Percentiles rank a stretch among this genome's conserved stretches.
Evolutionary conservation across 1,140 invertebrate species (phyloP).

Genomic region (Zaprionus camerounensis): DNA sequence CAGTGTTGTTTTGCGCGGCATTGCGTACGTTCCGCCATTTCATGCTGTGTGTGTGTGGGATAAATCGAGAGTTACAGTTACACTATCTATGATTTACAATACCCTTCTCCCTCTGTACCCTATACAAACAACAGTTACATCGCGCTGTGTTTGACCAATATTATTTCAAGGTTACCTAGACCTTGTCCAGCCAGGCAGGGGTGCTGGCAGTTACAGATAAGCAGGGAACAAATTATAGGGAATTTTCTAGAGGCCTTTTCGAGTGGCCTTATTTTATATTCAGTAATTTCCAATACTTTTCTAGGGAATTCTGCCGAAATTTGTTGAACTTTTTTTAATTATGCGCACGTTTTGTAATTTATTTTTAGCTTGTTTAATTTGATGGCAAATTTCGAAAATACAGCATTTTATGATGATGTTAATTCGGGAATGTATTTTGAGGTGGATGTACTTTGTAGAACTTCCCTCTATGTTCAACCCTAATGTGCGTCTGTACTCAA

Average conservation of each 20-base stretch:
- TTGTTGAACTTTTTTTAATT: not conserved
- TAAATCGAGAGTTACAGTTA: slow-evolving; percentile 20
- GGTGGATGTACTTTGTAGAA: not conserved
- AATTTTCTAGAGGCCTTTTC: not conserved
- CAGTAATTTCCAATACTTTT: not conserved
- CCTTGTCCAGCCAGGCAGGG: slow-evolving; percentile 12
- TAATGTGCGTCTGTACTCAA: not conserved
- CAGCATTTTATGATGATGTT: not conserved
- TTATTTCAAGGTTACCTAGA: slow-evolving; percentile 44
- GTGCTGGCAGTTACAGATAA: slow-evolving; percentile 1
- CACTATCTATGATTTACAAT: slow-evolving; percentile 41
- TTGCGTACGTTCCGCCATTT: slow-evolving; percentile 35
- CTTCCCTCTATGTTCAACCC: not conserved
- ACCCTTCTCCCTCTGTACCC: not conserved
- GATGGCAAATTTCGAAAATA: not conserved
- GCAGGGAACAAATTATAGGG: not conserved
- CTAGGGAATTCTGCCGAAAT: not conserved
- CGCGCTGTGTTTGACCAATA: slow-evolving; percentile 24
- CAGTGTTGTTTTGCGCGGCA: slow-evolving; percentile 51
- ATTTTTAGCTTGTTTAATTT: slow-evolving; percentile 3
- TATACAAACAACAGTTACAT: not conserved
- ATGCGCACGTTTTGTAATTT: slow-evolving; percentile 4
- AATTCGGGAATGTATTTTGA: not conserved
- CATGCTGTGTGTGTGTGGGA: slow-evolving; percentile 8
- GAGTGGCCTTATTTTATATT: no score